Evolutionary conservation across 2,888 invertebrate species (phyloP).

Genomic region (Quadroppia sp.): DNA sequence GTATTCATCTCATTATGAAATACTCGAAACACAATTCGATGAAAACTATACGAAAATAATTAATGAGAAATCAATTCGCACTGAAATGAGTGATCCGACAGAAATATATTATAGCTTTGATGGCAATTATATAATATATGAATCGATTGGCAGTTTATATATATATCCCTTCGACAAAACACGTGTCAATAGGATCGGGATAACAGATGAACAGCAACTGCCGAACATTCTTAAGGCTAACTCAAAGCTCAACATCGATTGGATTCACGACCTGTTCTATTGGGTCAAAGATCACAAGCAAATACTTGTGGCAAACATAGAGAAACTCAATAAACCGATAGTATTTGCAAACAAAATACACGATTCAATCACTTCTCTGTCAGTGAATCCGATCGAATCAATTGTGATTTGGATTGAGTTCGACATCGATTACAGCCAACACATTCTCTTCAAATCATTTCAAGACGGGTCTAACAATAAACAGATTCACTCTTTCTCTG

Average conservation of each 20-base stretch:
- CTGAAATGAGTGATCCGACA: slow-evolving; percentile 14
- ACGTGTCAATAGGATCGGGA: background rate
- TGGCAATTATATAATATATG: slow-evolving; percentile 24
- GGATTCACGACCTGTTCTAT: slow-evolving; percentile 27
- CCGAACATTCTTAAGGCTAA: slow-evolving; percentile 3
- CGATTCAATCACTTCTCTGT: background rate
- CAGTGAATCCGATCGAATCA: slow-evolving; percentile 9
- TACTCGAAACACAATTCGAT: background rate
- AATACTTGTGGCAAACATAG: slow-evolving; percentile 9
- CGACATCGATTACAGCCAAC: background rate
- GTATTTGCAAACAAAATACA: slow-evolving; percentile 16
- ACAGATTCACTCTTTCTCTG: background rate
- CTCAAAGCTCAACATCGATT: slow-evolving; percentile 6
- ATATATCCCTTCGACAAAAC: background rate
- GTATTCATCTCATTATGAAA: slow-evolving; percentile 14
- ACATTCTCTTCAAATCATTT: background rate
- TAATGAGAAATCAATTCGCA: background rate
- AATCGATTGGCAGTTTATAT: slow-evolving; percentile 21
- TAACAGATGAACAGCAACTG: background rate
- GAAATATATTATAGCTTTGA: background rate
- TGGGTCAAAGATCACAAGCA: slow-evolving; percentile 6
- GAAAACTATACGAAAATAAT: background rate
- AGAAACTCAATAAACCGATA: background rate
- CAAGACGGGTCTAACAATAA: slow-evolving; percentile 7
- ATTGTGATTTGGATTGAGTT: slow-evolving; percentile 14